Conservation (phyloP, 2,113 vertebrate genomes). For the Ceyx cyanopectus region DNA sequence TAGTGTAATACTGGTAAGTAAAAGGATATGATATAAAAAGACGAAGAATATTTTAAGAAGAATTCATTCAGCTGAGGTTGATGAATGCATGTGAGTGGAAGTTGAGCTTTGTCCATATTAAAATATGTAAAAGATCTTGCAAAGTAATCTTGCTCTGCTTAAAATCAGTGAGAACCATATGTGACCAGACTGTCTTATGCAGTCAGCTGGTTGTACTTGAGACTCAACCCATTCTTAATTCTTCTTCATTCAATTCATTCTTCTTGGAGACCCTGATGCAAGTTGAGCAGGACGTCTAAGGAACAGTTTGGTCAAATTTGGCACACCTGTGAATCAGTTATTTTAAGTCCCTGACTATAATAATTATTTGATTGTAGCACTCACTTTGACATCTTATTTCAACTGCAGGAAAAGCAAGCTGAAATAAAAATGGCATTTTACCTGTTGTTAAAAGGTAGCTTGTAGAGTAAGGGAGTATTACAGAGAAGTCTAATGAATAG, state of each 20-base stretch:
- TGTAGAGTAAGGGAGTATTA: not conserved
- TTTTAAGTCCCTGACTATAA: not conserved
- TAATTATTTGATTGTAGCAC: not conserved
- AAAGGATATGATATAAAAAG: not conserved
- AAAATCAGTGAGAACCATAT: not conserved
- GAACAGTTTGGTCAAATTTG: not conserved
- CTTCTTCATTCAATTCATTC: too few species aligned
- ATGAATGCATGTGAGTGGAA: not conserved
- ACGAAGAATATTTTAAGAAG: not conserved
- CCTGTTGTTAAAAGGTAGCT: not conserved
- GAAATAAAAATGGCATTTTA: constrained; percentile 1
- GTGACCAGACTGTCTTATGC: not conserved
- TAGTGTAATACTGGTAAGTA: not conserved
- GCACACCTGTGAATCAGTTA: not conserved
- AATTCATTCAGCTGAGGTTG: not conserved
- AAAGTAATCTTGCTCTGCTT: not conserved
- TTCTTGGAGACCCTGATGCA: not conserved
- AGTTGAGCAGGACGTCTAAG: not conserved
- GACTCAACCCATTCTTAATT: not conserved
- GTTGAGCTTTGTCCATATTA: not conserved
- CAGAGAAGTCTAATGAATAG: not conserved
- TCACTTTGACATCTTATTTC: not conserved
- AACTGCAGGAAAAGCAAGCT: not conserved
- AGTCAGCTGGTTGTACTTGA: not conserved
- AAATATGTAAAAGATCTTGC: not conserved